A percentile compares a stretch with the other conserved stretches of the same genome.
Conservation (phyloP, 2,797 vertebrate species). For the Ataeniobius toweri region DNA sequence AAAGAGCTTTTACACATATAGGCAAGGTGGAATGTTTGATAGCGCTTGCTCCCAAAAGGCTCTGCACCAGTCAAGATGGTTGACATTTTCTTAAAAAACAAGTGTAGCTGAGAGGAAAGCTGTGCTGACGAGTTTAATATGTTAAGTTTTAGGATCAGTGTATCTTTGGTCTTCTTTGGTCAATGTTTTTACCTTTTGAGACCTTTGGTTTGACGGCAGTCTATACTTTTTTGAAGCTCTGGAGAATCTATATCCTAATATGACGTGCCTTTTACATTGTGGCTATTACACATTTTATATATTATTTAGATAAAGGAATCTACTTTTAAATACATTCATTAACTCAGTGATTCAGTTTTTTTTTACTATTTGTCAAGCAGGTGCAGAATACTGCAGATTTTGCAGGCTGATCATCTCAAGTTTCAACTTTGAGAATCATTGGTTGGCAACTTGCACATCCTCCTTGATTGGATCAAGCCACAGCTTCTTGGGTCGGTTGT, state of each 20-base stretch:
- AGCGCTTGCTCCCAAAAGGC: slow-evolving; percentile 26
- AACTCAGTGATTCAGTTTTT: background rate
- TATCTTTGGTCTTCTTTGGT: slow-evolving; percentile 1
- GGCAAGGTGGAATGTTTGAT: slow-evolving; percentile 47
- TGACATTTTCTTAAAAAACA: slow-evolving; percentile 45
- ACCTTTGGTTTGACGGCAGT: background rate
- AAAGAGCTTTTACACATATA: slow-evolving; percentile 23
- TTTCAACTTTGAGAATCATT: background rate
- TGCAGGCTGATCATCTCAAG: background rate
- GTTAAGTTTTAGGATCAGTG: slow-evolving; percentile 13
- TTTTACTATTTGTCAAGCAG: background rate
- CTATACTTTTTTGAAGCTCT: background rate
- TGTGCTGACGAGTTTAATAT: slow-evolving; percentile 27
- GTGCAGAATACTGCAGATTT: background rate
- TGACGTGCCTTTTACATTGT: background rate
- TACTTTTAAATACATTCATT: background rate
- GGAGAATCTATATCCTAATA: background rate
- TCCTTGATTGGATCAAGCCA: background rate
- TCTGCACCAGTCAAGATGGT: slow-evolving; percentile 33
- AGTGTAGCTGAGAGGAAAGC: slow-evolving; percentile 15
- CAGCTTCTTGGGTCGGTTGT: background rate
- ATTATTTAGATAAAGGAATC: background rate
- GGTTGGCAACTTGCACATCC: background rate
- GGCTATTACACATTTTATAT: background rate
- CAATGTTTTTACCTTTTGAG: background rate